Evolutionary conservation across 37 sponge, comb jelly and placozoan species (phyloP).

Genomic region (Hormiphora californensis): DNA sequence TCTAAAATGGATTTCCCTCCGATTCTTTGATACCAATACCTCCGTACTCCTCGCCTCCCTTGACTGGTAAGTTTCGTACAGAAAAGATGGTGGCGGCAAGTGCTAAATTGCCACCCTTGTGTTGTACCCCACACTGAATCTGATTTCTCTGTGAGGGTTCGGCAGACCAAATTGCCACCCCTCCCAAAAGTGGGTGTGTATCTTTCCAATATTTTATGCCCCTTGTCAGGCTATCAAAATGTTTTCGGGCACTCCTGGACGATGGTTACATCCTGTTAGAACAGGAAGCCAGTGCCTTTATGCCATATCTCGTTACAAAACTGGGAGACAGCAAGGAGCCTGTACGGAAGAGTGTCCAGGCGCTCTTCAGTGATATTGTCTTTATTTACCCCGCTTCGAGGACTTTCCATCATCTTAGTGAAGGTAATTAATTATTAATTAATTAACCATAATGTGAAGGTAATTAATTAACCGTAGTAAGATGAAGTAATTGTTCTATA

Average conservation of each 20-base stretch:
- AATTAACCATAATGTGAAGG: too few relatives aligned
- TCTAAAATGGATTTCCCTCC: constrained; percentile 37
- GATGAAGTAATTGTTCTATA: too few relatives aligned
- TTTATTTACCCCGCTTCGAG: constrained; percentile 76
- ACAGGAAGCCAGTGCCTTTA: constrained; percentile 41
- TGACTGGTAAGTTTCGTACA: constrained; percentile 21
- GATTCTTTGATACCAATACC: constrained; percentile 47
- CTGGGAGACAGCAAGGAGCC: constrained; percentile 86
- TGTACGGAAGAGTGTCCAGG: constrained; percentile 75
- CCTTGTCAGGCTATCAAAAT: constrained; percentile 34
- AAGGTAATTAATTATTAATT: too few relatives aligned
- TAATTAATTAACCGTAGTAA: too few relatives aligned
- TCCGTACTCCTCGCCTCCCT: constrained; percentile 21
- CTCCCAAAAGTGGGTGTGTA: too few relatives aligned
- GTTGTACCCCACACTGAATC: too few relatives aligned
- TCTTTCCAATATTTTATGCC: too few relatives aligned
- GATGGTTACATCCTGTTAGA: background rate
- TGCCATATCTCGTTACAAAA: constrained; percentile 55
- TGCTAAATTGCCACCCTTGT: too few relatives aligned
- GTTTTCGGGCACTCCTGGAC: background rate
- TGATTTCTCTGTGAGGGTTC: too few relatives aligned
- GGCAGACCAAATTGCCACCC: too few relatives aligned
- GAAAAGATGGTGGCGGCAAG: too few relatives aligned
- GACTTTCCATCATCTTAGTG: constrained; percentile 66
- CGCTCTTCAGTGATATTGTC: constrained; percentile 69